Evolutionary conservation across 2,888 invertebrate genomes (phyloP).

Genomic region (Lithosia quadra): DNA sequence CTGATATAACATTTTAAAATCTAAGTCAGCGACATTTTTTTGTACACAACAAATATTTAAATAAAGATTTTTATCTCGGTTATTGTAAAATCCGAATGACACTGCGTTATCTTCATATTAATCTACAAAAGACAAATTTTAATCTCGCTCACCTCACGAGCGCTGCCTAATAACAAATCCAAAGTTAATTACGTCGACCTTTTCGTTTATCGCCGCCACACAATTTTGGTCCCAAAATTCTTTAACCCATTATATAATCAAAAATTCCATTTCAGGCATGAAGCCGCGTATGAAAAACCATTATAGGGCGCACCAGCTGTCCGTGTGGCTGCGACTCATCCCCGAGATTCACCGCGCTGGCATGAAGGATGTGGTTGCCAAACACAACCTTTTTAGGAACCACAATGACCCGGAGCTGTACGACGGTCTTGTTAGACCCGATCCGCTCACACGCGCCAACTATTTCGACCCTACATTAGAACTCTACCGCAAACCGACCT

Average conservation of each 20-base stretch:
- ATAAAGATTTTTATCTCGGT: conserved; percentile 9
- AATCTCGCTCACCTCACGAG: conserved; percentile 42
- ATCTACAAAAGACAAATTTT: conserved; percentile 55
- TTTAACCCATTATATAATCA: conserved; percentile 61
- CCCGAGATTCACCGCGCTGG: conserved; percentile 96
- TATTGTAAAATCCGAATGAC: conserved; percentile 1
- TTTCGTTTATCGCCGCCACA: conserved; percentile 51
- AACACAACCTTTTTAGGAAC: conserved; percentile 96
- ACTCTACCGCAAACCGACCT: conserved; percentile 88
- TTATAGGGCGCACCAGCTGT: conserved; percentile 98
- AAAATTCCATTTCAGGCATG: conserved; percentile 90
- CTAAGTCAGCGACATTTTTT: not conserved
- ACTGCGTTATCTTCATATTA: conserved; percentile 33
- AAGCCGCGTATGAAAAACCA: conserved; percentile 97
- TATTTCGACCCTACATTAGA: conserved; percentile 88
- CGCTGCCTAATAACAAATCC: conserved; percentile 51
- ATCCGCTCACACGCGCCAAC: conserved; percentile 90
- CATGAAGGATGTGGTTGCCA: conserved; percentile 95
- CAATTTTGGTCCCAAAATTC: conserved; percentile 50
- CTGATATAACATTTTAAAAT: not conserved
- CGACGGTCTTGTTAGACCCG: conserved; percentile 95
- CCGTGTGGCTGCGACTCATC: conserved; percentile 97
- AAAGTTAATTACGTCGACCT: conserved; percentile 65
- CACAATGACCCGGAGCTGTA: conserved; percentile 96
- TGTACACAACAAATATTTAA: not conserved